Percentiles rank a stretch among this genome's conserved stretches.
Evolutionary conservation across 2,113 vertebrate genomes (phyloP).

Genomic region (Phasianus colchicus): DNA sequence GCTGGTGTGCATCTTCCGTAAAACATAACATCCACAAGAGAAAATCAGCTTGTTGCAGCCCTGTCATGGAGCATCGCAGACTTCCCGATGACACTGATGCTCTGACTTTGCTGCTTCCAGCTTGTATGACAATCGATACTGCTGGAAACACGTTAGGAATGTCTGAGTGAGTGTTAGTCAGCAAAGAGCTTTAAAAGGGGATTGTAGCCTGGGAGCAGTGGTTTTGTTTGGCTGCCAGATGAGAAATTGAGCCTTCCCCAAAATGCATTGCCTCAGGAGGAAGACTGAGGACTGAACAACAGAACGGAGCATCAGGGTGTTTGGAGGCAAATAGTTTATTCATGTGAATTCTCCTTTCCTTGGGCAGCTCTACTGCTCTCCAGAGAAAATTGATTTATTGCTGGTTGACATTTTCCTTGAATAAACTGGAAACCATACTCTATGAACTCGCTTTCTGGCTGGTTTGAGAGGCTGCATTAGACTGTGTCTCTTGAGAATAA

Average conservation of each 20-base stretch:
- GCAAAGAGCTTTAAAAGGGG: neutral
- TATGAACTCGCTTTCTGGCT: neutral
- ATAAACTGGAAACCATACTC: neutral
- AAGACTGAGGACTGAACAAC: neutral
- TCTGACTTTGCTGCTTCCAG: neutral
- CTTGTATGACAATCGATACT: neutral
- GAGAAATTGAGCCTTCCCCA: neutral
- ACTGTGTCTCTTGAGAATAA: neutral
- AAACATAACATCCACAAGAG: accelerated
- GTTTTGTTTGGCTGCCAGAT: neutral
- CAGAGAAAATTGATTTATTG: neutral
- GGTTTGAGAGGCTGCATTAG: neutral
- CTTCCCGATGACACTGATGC: accelerated
- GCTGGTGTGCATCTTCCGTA: accelerated
- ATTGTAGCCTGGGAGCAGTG: neutral
- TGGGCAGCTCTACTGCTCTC: neutral
- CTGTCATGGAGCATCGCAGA: neutral
- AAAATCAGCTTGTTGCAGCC: neutral
- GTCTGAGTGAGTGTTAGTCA: neutral
- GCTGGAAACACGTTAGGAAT: neutral
- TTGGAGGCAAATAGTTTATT: slow-evolving; percentile 25
- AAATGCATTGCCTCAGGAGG: neutral
- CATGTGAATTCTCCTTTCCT: neutral
- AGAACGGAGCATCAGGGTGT: neutral
- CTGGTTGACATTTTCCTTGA: slow-evolving; percentile 18